Evolutionary conservation across 2,888 invertebrate genomes (phyloP), one percentile per base, ranked within the genome.

Genomic region (Acrobeloides nanus): DNA sequence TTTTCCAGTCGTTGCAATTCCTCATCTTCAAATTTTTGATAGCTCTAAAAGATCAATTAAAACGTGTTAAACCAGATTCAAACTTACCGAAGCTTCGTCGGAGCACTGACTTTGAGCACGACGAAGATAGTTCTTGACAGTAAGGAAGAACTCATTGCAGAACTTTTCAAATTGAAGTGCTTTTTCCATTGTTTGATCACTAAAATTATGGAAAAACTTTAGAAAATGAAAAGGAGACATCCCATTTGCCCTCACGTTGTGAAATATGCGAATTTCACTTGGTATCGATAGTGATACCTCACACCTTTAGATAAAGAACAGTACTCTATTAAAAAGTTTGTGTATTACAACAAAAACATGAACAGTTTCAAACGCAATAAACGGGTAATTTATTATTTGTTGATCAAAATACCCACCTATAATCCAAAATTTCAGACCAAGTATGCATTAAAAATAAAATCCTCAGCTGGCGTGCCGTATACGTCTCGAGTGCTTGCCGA

Each of bases 401-500:
- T n/a, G n/a, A n/a, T n/a, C n/a, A n/a, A n/a, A n/a, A n/a, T n/a
- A n/a, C n/a, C n/a, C n/a, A n/a, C n/a, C n/a, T 89, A 74, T 95
- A 97, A 77, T 97, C 97, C 12, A 97, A 78, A 0, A 92, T 90
- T 66, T 97, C 93, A 65, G 88, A 87, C 97, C 97, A 99, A 0
- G 89, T 85, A 75, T 97, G 95, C 60, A 97, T 78, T 7, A 97
- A 79, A 78, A 97, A 97, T 0, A 89, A 86, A 43, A 97, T 81
- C 12, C 97, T 81, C 42, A 97, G 78, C 73, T 97, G 95, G 20
- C 63, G 34, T n/a, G 60, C 41, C n/a, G 61, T 61, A 74, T 92
- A 83, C 38, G 84, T 83, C 55, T 83, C 79, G 37, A 97, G 76
- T 0, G 93, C 93, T 31, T 93, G 87, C 64, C 86, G 83, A 37